Base-by-base conservation (phyloP, 64 coral and sea anemone genomes). In the Acropora tenuis region DNA sequence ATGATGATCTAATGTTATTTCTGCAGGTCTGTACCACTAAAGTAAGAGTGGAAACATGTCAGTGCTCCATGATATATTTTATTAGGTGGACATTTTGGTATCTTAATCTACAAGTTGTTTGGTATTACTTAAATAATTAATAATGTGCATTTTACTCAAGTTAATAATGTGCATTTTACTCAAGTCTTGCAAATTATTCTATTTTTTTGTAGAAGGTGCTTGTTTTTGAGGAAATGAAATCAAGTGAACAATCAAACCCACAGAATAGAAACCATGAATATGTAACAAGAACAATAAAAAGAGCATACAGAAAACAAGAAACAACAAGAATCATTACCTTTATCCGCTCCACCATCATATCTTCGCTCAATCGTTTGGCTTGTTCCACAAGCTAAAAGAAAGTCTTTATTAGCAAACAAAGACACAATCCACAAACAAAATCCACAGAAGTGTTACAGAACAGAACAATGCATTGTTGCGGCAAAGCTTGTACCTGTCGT, bases 321-420 rank as follows among this genome's bases (percentile, higher is more conserved):
- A 55, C 10, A 5, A 55, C 10, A 55, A 55, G 10, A 55, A 67
- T 30, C 68, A 44, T 47, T 90, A 93, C 95, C 88, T 86, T 69
- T 41, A 96, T 82, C 80, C 80, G 87, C 42, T 96, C 95, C 5
- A 80, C 10, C 95, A 96, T 96, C 11, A 89, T 93, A 81, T 97
- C 95, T 97, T 97, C 95, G 78, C 87, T 97, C 10, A 97, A 89
- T 40, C 92, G 73, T 91, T 97, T 97, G 53, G 95, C 95, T 76
- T 97, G 91, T 65, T 97, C 95, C 18, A 97, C 86, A 61, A 97
- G 87, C 95, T 97, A 75, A 85, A 63, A 10, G 13, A 63, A 12
- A 63, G 60, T 63, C 60, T 63, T 12, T 13, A 63, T 63, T 63
- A 63, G 16, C 3, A 12, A 15, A 63, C 7, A 13, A 15, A 7